Evolutionary conservation across 2,888 invertebrate genomes (phyloP).

Genomic region (Agonopterix arenella): DNA sequence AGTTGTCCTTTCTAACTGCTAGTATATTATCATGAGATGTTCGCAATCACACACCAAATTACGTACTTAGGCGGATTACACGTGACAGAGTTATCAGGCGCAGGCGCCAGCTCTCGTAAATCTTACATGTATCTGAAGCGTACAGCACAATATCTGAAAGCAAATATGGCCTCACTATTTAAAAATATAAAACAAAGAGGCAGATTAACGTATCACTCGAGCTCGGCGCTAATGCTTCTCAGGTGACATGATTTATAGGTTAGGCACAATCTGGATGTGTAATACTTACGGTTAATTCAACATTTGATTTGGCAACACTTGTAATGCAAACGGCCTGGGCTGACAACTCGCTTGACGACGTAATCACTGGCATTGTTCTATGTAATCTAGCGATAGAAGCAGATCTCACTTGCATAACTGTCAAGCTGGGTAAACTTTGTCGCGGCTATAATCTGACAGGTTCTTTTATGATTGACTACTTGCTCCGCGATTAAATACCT

Average conservation of each 20-base stretch:
- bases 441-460: conserved; percentile 62
- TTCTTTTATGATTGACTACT: conserved; percentile 63
- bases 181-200: conserved; percentile 73
- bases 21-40: conserved; percentile 47
- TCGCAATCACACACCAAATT: conserved; percentile 71
- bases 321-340: conserved; percentile 20
- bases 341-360: conserved; percentile 66
- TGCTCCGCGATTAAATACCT: conserved; percentile 49
- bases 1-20: conserved; percentile 51
- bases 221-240: conserved; percentile 46
- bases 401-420: conserved; percentile 71
- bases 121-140: conserved; percentile 62
- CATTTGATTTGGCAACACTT: conserved; percentile 64
- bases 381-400: conserved; percentile 66
- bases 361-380: conserved; percentile 70
- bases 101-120: conserved; percentile 69
- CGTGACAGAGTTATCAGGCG: conserved; percentile 66
- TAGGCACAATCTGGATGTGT: conserved; percentile 57
- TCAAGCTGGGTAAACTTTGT: conserved; percentile 58
- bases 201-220: conserved; percentile 71
- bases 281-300: conserved; percentile 56
- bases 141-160: conserved; percentile 66
- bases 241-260: conserved; percentile 65
- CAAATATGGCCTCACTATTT: conserved; percentile 75
- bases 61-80: conserved; percentile 69